A percentile compares a stretch with the other conserved stretches of the same genome.
phyloP scores from a whole-genome alignment of 2,797 vertebrate genomes.

The Lophotriccus pileatus region DNA sequence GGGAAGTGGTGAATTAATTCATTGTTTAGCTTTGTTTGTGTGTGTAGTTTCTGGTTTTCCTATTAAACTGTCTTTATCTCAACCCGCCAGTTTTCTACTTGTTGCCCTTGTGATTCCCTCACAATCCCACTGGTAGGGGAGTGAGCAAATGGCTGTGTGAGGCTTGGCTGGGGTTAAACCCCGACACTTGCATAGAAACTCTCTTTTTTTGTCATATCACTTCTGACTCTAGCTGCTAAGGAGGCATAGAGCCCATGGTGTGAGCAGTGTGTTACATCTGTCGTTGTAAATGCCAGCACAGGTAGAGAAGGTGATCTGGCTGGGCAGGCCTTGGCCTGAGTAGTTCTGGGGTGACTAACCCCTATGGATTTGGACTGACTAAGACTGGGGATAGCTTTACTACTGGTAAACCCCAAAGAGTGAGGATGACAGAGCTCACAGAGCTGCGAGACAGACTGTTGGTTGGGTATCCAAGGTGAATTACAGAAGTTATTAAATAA shows the following conservation, averaged over 20 bases:
- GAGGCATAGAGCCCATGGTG: background rate
- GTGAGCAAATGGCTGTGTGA: rapidly evolving
- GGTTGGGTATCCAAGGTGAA: background rate
- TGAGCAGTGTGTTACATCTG: background rate
- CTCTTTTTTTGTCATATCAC: background rate
- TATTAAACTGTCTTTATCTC: background rate
- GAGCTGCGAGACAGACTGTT: background rate
- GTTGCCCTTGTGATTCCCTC: background rate
- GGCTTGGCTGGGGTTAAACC: background rate
- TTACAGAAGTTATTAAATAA: background rate
- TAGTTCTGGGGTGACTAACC: background rate
- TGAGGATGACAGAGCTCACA: background rate
- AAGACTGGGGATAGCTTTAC: background rate
- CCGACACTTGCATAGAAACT: background rate
- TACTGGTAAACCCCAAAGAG: background rate
- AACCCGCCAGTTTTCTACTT: background rate
- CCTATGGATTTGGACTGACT: background rate
- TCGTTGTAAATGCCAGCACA: background rate
- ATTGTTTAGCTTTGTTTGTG: background rate
- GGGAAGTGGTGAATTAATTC: background rate
- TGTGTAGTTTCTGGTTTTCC: background rate
- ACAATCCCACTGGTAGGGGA: background rate
- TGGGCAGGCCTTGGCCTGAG: background rate
- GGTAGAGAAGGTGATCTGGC: background rate
- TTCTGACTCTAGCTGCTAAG: background rate